Base-by-base conservation (phyloP, 2,797 vertebrate species). In the Morus bassanus region DNA sequence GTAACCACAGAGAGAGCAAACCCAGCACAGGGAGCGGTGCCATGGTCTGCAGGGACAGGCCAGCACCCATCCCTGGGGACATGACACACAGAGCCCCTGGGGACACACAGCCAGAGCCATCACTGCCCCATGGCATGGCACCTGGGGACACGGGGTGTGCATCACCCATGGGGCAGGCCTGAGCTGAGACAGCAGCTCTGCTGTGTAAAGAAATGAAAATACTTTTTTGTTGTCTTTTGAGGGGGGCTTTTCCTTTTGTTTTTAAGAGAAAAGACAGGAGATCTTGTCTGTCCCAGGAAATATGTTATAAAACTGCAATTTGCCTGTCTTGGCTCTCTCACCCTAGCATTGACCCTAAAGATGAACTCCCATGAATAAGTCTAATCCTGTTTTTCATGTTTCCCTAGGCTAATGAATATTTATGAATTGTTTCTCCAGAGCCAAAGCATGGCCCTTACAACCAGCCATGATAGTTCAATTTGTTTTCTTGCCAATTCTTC, bases 311-410 rank as follows among this genome's bases (percentile, higher is more conserved):
- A 96, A 94, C 78, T 65, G 79, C 95, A 94, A 93, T 96, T 96
- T 93, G 65, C 75, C 95, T 63, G 35, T 88, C 89, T 96, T 92
- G 88, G 61, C 89, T 95, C 85, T 81, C 84, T 88, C 92, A 95
- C 93, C 95, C 94, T 45, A 92, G 72, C 86, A 85, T 48, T 95
- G 93, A 96, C 92, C 95, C 85, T 69, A 51, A 80, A 86, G 89
- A 96, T 95, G 92, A 97, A 94, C 96, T 95, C 91, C 64, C 84
- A 84, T 39, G 76, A 96, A 95, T 96, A 95, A 96, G 93, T 81
- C 89, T 94, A 96, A 96, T 92, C 84, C 87, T 89, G 87, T 85
- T 96, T 95, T 95, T 94, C 94, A 94, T 96, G 94, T 88, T 60
- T 84, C 63, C 68, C 69, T 75, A 93, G 68, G 41, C 85, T 95